Conservation (phyloP, 2,113 vertebrate species). For the Rhea americana region DNA sequence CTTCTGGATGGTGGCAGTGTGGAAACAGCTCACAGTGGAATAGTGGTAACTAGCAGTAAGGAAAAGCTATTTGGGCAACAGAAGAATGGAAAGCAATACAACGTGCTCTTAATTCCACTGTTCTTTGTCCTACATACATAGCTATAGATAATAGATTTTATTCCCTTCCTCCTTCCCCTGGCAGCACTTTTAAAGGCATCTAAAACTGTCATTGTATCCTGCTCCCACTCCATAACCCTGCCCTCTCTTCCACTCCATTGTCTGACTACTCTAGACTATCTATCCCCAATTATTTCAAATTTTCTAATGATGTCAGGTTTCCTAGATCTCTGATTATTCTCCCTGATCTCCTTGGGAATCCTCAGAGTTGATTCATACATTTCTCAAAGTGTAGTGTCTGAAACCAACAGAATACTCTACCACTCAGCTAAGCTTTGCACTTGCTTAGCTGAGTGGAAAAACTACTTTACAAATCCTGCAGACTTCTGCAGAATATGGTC, state of each 20-base stretch:
- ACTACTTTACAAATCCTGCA: not conserved
- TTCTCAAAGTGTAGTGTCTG: not conserved
- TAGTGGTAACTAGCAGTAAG: not conserved
- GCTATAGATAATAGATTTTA: accelerated
- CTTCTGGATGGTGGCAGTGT: not conserved
- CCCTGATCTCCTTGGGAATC: not conserved
- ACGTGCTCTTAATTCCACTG: not conserved
- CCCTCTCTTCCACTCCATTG: not conserved
- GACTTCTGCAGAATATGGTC: not conserved
- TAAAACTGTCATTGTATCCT: not conserved
- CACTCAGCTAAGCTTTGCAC: not conserved
- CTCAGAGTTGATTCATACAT: not conserved
- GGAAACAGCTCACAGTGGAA: not conserved
- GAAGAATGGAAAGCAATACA: not conserved
- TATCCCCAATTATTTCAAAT: not conserved
- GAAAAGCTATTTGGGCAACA: not conserved
- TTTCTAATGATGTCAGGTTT: not conserved
- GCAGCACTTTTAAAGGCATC: not conserved
- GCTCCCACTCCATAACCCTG: not conserved
- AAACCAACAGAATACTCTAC: not conserved
- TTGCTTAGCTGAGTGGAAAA: not conserved
- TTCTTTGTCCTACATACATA: not conserved
- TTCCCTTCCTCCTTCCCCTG: not conserved
- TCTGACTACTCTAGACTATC: not conserved
- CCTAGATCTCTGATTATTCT: not conserved